Evolutionary conservation across 2,888 invertebrate species (phyloP).

Genomic region (Chrysolina haemoptera): DNA sequence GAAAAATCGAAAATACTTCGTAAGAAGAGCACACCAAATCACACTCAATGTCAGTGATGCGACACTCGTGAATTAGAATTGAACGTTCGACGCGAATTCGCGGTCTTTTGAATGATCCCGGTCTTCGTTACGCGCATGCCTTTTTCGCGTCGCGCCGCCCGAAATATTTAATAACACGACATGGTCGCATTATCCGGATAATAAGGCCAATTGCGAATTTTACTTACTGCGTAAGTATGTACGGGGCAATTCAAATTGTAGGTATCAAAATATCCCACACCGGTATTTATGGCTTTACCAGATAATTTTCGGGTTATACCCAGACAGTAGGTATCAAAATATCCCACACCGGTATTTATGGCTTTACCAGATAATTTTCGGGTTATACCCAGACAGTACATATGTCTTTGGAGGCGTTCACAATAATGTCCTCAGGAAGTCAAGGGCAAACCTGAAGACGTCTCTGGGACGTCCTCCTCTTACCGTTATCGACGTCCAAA

Average conservation of each 20-base stretch:
- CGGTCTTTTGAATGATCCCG: conserved; percentile 31
- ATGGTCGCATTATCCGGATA: conserved; percentile 10
- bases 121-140: conserved; percentile 37
- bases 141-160: conserved; percentile 5
- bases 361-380: too few species aligned
- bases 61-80: conserved; percentile 60
- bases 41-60: conserved; percentile 64
- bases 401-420: too few species aligned
- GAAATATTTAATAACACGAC: conserved; percentile 12
- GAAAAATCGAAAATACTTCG: conserved; percentile 8
- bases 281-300: too few species aligned
- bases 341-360: too few species aligned
- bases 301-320: too few species aligned
- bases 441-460: too few species aligned
- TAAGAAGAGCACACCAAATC: conserved; percentile 47
- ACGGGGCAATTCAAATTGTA: background rate
- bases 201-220: conserved; percentile 10
- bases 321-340: too few species aligned
- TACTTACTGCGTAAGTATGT: background rate
- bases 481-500: too few species aligned
- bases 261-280: too few species aligned
- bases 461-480: too few species aligned
- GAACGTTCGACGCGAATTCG: conserved; percentile 33
- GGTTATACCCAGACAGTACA: too few species aligned
- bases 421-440: too few species aligned